Conservation (phyloP, 2,113 vertebrate genomes). For the Taurulus bubalis region DNA sequence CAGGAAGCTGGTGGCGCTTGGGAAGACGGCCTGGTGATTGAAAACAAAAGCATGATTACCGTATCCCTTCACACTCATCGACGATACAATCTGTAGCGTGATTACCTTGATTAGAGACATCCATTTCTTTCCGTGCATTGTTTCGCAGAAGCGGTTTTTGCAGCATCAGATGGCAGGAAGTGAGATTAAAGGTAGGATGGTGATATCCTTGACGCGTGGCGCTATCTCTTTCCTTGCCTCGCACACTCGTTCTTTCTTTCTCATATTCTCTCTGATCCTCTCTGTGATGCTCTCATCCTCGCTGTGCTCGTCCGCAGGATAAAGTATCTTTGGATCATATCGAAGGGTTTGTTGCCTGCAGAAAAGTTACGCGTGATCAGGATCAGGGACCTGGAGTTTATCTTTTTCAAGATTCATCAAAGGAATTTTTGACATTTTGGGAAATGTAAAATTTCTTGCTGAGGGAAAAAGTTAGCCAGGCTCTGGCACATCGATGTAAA, state of each 20-base stretch:
- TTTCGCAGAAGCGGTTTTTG: neutral
- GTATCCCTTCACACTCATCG: slow-evolving; percentile 6
- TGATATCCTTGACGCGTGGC: slow-evolving; percentile 6
- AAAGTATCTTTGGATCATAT: slow-evolving; percentile 10
- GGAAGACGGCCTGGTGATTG: slow-evolving; percentile 44
- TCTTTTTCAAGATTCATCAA: slow-evolving; percentile 2
- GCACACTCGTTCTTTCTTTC: slow-evolving; percentile 8
- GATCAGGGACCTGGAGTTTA: neutral
- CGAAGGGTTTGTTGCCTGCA: neutral
- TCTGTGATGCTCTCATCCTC: slow-evolving; percentile 19
- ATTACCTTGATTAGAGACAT: slow-evolving; percentile 50
- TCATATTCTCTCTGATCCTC: slow-evolving; percentile 14
- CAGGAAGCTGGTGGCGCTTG: slow-evolving; percentile 28
- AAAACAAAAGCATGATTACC: slow-evolving; percentile 45
- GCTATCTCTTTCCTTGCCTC: neutral
- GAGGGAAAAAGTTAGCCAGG: neutral
- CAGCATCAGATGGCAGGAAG: slow-evolving; percentile 5
- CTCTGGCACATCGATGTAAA: neutral
- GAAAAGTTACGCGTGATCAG: neutral
- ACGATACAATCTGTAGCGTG: slow-evolving; percentile 3
- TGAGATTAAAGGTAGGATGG: slow-evolving; percentile 5
- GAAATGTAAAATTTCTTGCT: neutral
- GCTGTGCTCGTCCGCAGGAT: neutral
- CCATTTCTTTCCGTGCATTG: neutral
- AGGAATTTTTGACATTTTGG: neutral